Conservation (phyloP, 2,888 invertebrate species). For the Cylindroiulus punctatus region DNA sequence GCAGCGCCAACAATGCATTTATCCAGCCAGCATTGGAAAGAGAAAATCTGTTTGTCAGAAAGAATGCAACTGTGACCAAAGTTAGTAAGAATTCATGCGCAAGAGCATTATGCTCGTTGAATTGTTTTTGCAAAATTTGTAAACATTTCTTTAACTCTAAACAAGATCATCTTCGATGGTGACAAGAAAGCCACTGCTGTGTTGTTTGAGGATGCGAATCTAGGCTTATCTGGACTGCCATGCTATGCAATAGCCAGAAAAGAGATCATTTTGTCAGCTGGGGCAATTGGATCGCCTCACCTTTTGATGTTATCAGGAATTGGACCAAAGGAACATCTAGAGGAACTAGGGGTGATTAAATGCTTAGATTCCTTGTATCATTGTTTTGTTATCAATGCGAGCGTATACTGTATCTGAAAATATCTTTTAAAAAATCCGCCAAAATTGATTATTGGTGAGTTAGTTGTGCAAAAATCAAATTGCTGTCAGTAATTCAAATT, state of each 20-base stretch:
- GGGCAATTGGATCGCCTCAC: conserved; percentile 29
- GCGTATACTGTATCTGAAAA: too few relatives aligned
- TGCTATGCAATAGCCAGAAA: neutral
- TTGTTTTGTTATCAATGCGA: too few relatives aligned
- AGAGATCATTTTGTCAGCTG: conserved; percentile 50
- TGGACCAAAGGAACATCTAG: conserved; percentile 18
- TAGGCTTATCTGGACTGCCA: neutral
- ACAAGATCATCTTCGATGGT: conserved; percentile 27
- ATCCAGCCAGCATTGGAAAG: conserved; percentile 55
- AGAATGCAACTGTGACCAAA: conserved; percentile 53
- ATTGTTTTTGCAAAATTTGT: too few relatives aligned
- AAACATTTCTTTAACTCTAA: neutral
- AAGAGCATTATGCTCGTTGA: too few relatives aligned
- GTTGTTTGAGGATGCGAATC: neutral
- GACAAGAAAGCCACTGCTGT: conserved; percentile 2
- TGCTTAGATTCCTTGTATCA: too few relatives aligned
- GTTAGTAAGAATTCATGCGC: conserved; percentile 16
- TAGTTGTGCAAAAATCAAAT: too few relatives aligned
- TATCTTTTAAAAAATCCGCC: too few relatives aligned
- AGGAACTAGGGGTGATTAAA: neutral
- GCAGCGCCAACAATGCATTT: conserved; percentile 62
- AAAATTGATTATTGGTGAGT: too few relatives aligned
- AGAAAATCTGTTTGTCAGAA: conserved; percentile 53
- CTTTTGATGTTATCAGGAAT: conserved; percentile 48
- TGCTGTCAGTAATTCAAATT: too few relatives aligned